Percentiles rank a stretch among this genome's conserved stretches.
Evolutionary conservation across 2,888 invertebrate genomes (phyloP).

Genomic region (Cyaniris semiargus): DNA sequence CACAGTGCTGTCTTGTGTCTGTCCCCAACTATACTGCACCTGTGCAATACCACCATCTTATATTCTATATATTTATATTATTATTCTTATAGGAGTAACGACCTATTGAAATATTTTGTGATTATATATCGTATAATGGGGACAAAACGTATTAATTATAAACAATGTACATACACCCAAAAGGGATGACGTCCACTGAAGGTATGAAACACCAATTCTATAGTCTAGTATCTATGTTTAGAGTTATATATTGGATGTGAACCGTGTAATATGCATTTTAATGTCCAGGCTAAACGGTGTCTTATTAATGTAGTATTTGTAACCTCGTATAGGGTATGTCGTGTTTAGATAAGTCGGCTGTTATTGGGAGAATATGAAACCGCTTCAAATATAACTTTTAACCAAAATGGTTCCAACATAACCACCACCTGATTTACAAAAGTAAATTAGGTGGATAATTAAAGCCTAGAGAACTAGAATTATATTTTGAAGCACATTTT

Average conservation of each 20-base stretch:
- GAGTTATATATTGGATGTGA: slow-evolving; percentile 43
- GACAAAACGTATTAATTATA: slow-evolving; percentile 39
- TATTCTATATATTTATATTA: background rate
- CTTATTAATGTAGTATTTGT: slow-evolving; percentile 52
- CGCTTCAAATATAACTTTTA: background rate
- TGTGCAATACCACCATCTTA: background rate
- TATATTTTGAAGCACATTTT: background rate
- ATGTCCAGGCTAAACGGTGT: slow-evolving; percentile 53
- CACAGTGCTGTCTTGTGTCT: background rate
- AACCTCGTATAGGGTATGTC: slow-evolving; percentile 26
- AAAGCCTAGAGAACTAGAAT: background rate
- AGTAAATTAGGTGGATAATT: background rate
- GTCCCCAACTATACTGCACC: slow-evolving; percentile 1
- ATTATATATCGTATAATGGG: slow-evolving; percentile 37
- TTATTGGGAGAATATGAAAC: slow-evolving; percentile 37
- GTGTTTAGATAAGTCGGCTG: slow-evolving; percentile 19
- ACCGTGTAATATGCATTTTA: slow-evolving; percentile 30
- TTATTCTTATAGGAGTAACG: background rate
- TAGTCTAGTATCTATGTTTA: slow-evolving; percentile 52
- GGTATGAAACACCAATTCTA: slow-evolving; percentile 73
- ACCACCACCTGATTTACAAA: background rate
- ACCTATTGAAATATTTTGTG: slow-evolving; percentile 21
- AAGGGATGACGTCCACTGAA: slow-evolving; percentile 75
- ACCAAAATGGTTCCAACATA: background rate
- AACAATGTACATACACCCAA: slow-evolving; percentile 59